Conservation (phyloP, 2,797 vertebrate genomes). For the Miichthys miiuy region DNA sequence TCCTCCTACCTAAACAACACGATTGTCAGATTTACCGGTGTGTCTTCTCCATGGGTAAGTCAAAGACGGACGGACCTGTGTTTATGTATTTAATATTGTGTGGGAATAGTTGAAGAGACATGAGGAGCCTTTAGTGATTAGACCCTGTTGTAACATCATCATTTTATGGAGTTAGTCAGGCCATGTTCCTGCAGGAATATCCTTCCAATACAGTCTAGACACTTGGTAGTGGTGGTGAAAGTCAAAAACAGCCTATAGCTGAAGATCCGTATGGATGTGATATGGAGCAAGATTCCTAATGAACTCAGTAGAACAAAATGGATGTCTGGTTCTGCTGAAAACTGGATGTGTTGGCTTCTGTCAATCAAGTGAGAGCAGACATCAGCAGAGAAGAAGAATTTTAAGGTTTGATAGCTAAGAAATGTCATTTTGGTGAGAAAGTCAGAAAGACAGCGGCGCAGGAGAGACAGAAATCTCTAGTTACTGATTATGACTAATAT, state of each 20-base stretch:
- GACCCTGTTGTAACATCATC: neutral
- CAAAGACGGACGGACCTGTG: too few relatives aligned
- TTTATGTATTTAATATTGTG: neutral
- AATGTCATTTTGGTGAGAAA: neutral
- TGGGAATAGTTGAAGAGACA: too few relatives aligned
- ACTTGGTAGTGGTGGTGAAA: neutral
- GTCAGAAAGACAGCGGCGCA: neutral
- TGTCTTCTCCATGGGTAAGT: too few relatives aligned
- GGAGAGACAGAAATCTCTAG: neutral
- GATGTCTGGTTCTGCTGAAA: neutral
- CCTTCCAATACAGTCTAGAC: neutral
- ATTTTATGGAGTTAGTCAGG: neutral
- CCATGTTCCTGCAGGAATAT: neutral
- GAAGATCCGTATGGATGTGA: neutral
- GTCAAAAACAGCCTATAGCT: neutral
- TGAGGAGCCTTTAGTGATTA: neutral
- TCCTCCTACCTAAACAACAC: neutral
- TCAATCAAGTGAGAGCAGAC: conserved; percentile 1
- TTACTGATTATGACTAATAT: neutral
- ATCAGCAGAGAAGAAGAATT: too few relatives aligned
- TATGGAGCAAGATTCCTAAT: neutral
- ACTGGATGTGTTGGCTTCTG: too few relatives aligned
- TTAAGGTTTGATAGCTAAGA: neutral
- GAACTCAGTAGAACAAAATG: neutral
- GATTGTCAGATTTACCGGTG: too few relatives aligned